Percentiles rank a stretch among this genome's conserved stretches.
Evolutionary conservation across 2,113 vertebrate genomes (phyloP).

Genomic region (Muntiacus muntjak): DNA sequence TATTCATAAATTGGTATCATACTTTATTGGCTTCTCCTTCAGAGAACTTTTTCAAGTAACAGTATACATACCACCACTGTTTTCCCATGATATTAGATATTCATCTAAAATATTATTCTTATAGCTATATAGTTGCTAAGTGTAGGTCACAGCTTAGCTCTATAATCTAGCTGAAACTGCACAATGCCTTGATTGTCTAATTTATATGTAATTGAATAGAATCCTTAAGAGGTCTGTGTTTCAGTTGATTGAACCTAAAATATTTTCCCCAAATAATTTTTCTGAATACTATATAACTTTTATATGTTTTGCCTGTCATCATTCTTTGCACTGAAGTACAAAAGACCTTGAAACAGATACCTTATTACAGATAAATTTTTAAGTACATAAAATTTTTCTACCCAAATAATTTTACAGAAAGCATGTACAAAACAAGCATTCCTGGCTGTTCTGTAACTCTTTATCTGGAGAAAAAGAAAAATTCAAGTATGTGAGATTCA

Average conservation of each 20-base stretch:
- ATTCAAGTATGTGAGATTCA: background rate
- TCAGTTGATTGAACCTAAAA: background rate
- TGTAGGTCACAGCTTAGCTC: background rate
- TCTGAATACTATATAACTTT: background rate
- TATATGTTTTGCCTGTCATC: background rate
- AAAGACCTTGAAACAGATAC: slow-evolving; percentile 3
- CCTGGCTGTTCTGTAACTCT: background rate
- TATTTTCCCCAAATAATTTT: background rate
- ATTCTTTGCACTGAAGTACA: background rate
- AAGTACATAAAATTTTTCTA: background rate
- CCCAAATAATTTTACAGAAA: background rate
- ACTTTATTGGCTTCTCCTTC: background rate
- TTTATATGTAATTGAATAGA: background rate
- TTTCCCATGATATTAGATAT: background rate
- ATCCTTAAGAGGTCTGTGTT: background rate
- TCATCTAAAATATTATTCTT: background rate
- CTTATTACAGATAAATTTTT: background rate
- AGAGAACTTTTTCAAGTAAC: background rate
- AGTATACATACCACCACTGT: background rate
- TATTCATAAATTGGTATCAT: background rate
- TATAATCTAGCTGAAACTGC: background rate
- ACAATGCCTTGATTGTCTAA: background rate
- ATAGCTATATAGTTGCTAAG: background rate
- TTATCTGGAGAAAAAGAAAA: background rate
- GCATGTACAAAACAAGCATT: background rate